Evolutionary conservation across 2,113 vertebrate genomes (phyloP), one percentile per base, ranked within the genome.

Genomic region (Thinocorus orbignyianus): DNA sequence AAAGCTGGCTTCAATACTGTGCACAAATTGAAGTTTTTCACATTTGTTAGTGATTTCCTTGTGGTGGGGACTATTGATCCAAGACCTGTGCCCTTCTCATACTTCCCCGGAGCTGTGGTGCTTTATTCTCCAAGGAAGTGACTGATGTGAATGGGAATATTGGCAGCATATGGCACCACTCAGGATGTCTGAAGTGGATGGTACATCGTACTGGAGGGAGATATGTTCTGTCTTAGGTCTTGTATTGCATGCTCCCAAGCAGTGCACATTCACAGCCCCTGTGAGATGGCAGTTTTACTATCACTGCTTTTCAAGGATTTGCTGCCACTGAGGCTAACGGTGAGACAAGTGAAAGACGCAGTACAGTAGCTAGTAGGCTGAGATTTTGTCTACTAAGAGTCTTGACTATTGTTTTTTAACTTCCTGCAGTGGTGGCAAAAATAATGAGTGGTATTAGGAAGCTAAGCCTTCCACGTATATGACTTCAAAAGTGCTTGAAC

Each of bases 231-330:
- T 1, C 85, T 46, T 41, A 55, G 30, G 13, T 74, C 49, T 58
- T 0, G 1, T 7, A n/a, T 22, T 2, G 2, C 0, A 0, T 2
- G 2, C 20, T 86, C 24, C n/a, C 0, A 0, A 61, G 48, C 19
- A 73, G 69, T 0, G 0, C n/a, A 68, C 20, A 14, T 48, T 70
- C 72, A 69, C 72, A 49, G 48, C 28, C 72, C 77, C 71, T 65
- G 65, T 44, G 30, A 7, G 2, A 30, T 9, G 57, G 48, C 57
- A 88, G 58, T 55, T 96, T 92, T 93, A 86, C 37, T 83, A 20
- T 57, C 0, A 0, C 30, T 51, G 51, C 24, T 88, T 81, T 92
- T 73, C 0, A 0, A 74, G 51, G 37, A 92, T 88, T 94, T 96
- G 79, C 46, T 91, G 52, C 57, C 39, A 49, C 13, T 9, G 42